Evolutionary conservation across 2,113 vertebrate genomes (phyloP).

Genomic region (Elgaria multicarinata): DNA sequence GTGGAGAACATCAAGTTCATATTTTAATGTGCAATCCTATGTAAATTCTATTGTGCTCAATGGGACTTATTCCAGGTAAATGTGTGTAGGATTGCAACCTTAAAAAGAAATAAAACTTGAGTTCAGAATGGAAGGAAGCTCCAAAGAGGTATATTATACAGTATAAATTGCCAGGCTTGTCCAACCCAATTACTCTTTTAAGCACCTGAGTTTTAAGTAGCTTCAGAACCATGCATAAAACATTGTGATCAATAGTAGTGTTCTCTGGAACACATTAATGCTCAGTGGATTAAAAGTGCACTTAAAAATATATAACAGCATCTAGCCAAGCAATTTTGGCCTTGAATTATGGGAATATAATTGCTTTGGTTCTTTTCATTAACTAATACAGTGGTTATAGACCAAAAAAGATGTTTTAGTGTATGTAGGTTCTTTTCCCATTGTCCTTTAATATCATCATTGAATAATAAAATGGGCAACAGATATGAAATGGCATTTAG

Average conservation of each 20-base stretch:
- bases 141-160: not conserved
- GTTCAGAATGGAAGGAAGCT: not conserved
- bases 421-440: not conserved
- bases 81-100: not conserved
- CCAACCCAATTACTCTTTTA: not conserved
- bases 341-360: not conserved
- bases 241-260: slow-evolving; percentile 8
- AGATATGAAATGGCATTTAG: not conserved
- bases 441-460: not conserved
- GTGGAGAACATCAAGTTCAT: not conserved
- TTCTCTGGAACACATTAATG: slow-evolving; percentile 3
- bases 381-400: slow-evolving; percentile 8
- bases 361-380: not conserved
- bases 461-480: not conserved
- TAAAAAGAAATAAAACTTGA: not conserved
- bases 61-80: not conserved
- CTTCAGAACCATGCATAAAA: slow-evolving; percentile 22
- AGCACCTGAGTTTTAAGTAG: not conserved
- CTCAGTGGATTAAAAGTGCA: not conserved
- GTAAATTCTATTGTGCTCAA: not conserved
- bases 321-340: not conserved
- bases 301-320: not conserved
- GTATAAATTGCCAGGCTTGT: not conserved
- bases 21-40: not conserved
- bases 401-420: not conserved